These are phyloP conservation scores for Rhinatrema bivittatum DNA, from an alignment of 2,797 vertebrate genomes.

Conservation along the genomic window DNA sequence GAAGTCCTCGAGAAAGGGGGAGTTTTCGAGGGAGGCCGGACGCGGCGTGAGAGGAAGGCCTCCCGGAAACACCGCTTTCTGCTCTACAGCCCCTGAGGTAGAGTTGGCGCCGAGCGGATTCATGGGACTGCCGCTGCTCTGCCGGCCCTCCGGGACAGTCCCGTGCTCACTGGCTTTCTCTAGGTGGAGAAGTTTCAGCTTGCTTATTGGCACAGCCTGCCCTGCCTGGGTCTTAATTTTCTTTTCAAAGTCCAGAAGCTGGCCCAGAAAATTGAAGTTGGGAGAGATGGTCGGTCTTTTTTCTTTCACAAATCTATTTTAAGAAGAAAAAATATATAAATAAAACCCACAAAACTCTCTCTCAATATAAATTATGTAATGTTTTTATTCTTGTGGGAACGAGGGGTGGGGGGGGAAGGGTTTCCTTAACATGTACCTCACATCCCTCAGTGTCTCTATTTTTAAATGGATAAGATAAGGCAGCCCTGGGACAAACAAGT, in stretches of 20 bases:
- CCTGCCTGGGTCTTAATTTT: slow-evolving; percentile 67
- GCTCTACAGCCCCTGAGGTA: slow-evolving; percentile 31
- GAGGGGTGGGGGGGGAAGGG: too few relatives aligned
- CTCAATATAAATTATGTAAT: too few relatives aligned
- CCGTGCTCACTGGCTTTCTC: slow-evolving; percentile 36
- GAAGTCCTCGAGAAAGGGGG: slow-evolving; percentile 62
- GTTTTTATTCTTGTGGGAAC: too few relatives aligned
- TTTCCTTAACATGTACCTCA: too few relatives aligned
- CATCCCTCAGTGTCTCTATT: too few relatives aligned
- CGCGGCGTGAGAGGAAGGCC: neutral
- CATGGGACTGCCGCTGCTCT: slow-evolving; percentile 4
- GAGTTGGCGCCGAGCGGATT: slow-evolving; percentile 23
- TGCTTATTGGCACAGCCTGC: slow-evolving; percentile 33
- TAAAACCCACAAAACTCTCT: too few relatives aligned
- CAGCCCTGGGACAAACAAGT: too few relatives aligned
- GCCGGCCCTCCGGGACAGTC: slow-evolving; percentile 14
- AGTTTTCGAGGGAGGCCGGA: slow-evolving; percentile 41
- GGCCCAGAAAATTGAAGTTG: slow-evolving; percentile 96
- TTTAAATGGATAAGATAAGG: too few relatives aligned
- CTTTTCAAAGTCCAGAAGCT: slow-evolving; percentile 92
- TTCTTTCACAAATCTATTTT: slow-evolving; percentile 95
- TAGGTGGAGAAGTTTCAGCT: slow-evolving; percentile 51
- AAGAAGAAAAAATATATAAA: neutral
- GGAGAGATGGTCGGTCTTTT: slow-evolving; percentile 94
- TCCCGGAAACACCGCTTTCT: slow-evolving; percentile 29